Evolutionary conservation across 2,888 invertebrate genomes (phyloP).

Genomic region (Nomada hirtipes): DNA sequence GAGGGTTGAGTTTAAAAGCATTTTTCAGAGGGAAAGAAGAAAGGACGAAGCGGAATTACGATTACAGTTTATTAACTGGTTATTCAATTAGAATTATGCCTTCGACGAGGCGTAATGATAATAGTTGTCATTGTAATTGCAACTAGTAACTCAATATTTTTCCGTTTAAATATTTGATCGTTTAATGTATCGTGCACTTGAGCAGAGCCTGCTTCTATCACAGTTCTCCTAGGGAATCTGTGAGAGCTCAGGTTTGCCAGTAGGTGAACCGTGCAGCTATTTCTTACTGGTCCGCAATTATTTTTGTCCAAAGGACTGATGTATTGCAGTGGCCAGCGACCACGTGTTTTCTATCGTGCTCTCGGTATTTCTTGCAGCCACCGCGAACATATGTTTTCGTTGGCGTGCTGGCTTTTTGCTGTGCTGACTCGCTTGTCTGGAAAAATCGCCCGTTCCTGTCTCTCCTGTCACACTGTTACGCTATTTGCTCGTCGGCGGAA

Average conservation of each 20-base stretch:
- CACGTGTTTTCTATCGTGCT: conserved; percentile 33
- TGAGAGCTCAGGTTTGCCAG: background rate
- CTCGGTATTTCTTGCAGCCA: conserved; percentile 36
- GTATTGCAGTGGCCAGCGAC: conserved; percentile 29
- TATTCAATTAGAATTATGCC: background rate
- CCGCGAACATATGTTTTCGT: conserved; percentile 18
- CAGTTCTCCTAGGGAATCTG: conserved; percentile 5
- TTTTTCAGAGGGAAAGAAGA: background rate
- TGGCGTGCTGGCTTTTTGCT: conserved; percentile 5
- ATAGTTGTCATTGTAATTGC: no score
- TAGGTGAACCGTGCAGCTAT: conserved; percentile 6
- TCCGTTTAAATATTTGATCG: no score
- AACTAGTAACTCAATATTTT: no score
- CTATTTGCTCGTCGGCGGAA: conserved; percentile 5
- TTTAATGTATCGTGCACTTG: no score
- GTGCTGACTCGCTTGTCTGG: conserved; percentile 22
- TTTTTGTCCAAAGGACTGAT: conserved; percentile 49
- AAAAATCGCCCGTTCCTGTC: conserved; percentile 38
- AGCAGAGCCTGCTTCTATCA: background rate
- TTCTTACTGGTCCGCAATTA: conserved; percentile 48
- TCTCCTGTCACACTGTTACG: background rate
- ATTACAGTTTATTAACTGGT: background rate
- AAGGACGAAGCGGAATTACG: background rate
- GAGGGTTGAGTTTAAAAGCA: no score
- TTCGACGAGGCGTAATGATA: no score